Conservation (phyloP, 2,797 vertebrate genomes). For the Onychomys arenicola region DNA sequence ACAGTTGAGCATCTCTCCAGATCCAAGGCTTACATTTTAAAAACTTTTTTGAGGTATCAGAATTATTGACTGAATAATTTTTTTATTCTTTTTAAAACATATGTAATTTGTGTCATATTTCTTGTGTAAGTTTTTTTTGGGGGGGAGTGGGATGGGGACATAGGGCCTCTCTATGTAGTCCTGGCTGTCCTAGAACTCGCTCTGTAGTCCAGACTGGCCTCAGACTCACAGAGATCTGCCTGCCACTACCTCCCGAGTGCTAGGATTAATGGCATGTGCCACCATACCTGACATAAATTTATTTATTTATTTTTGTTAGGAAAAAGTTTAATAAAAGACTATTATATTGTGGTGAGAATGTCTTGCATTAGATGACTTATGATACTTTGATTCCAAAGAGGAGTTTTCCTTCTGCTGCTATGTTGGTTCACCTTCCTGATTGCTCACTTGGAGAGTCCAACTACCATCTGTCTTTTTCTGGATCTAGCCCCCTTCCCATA, state of each 20-base stretch:
- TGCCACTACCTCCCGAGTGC: background rate
- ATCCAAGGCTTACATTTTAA: background rate
- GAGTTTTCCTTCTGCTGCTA: background rate
- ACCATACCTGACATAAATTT: background rate
- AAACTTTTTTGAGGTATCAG: background rate
- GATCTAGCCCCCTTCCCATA: background rate
- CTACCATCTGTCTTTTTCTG: background rate
- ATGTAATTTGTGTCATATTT: conserved; percentile 10
- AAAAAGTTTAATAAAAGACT: background rate
- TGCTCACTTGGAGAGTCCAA: background rate
- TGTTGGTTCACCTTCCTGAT: background rate
- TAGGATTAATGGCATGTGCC: background rate
- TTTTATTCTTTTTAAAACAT: background rate
- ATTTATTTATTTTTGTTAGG: background rate
- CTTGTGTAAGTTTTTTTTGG: background rate
- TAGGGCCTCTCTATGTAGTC: background rate
- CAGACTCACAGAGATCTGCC: background rate
- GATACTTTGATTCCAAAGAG: background rate
- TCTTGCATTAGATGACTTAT: background rate
- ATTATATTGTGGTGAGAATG: background rate
- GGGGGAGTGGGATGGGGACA: background rate
- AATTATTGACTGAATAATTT: background rate
- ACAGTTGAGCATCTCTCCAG: background rate
- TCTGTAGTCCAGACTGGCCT: background rate
- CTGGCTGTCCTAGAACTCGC: background rate